These are phyloP conservation scores for Parambassis ranga DNA, from an alignment of 2,797 vertebrate genomes.

Conservation along the genomic window DNA sequence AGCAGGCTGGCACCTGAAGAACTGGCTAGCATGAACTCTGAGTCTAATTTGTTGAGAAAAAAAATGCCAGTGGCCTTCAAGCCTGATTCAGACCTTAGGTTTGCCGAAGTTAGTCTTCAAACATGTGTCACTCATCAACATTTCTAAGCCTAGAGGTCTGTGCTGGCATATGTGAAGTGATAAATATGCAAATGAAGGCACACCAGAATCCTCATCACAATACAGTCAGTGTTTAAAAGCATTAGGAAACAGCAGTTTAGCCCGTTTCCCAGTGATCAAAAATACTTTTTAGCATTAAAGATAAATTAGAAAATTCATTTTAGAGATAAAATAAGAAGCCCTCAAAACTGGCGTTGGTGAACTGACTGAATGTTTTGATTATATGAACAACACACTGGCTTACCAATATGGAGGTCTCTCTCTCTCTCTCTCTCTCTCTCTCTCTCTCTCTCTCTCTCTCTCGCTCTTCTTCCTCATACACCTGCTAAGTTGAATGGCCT, in stretches of 20 bases:
- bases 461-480: slow-evolving; percentile 19
- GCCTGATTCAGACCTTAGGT: slow-evolving; percentile 57
- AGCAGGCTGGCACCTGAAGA: slow-evolving; percentile 24
- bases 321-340: not conserved
- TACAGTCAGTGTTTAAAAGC: slow-evolving; percentile 8
- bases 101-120: slow-evolving; percentile 47
- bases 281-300: not conserved
- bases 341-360: not conserved
- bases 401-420: slow-evolving; percentile 26
- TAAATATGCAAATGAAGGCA: slow-evolving; percentile 61
- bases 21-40: slow-evolving; percentile 28
- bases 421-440: not conserved
- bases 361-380: not conserved
- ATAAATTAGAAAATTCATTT: not conserved
- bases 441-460: no score
- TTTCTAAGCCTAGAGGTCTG: slow-evolving; percentile 40
- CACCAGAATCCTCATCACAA: slow-evolving; percentile 28
- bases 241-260: slow-evolving; percentile 7
- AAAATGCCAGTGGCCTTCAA: slow-evolving; percentile 48
- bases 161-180: slow-evolving; percentile 45
- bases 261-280: not conserved
- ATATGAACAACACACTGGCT: not conserved
- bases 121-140: slow-evolving; percentile 57
- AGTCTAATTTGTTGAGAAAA: slow-evolving; percentile 47
- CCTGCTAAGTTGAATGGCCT: slow-evolving; percentile 44